Conservation (phyloP, 2,797 vertebrate genomes). For the Ataeniobius toweri region DNA sequence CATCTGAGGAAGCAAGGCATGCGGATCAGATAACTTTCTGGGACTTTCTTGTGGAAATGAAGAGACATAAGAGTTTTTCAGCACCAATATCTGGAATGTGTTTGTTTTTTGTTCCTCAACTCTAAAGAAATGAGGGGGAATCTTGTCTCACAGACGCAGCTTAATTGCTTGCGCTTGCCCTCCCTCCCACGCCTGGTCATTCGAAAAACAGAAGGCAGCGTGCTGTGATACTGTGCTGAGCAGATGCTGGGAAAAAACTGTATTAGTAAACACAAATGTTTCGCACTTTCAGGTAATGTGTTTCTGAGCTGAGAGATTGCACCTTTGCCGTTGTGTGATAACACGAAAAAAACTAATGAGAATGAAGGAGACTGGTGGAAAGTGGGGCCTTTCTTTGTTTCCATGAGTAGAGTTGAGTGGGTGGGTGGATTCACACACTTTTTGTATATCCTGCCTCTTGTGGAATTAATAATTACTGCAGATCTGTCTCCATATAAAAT, state of each 20-base stretch:
- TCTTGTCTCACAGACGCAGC: slow-evolving; percentile 5
- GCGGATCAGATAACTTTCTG: slow-evolving; percentile 44
- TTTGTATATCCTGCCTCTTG: slow-evolving; percentile 41
- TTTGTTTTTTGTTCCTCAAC: neutral
- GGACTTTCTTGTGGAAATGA: slow-evolving; percentile 46
- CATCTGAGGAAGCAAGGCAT: slow-evolving; percentile 35
- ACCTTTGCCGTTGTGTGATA: slow-evolving; percentile 11
- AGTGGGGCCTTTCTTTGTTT: slow-evolving; percentile 36
- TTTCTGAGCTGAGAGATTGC: slow-evolving; percentile 36
- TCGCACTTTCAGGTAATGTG: slow-evolving; percentile 51
- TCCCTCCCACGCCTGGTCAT: slow-evolving; percentile 29
- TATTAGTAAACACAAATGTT: slow-evolving; percentile 33
- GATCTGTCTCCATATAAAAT: neutral
- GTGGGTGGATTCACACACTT: slow-evolving; percentile 30
- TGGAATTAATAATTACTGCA: slow-evolving; percentile 40
- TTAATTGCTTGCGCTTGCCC: slow-evolving; percentile 26
- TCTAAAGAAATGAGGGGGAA: slow-evolving; percentile 13
- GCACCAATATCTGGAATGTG: slow-evolving; percentile 6
- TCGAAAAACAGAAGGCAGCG: slow-evolving; percentile 42
- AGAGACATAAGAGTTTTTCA: slow-evolving; percentile 18
- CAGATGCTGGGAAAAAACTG: slow-evolving; percentile 45
- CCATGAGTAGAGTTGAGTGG: slow-evolving; percentile 31
- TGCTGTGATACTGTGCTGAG: slow-evolving; percentile 24
- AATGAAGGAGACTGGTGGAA: neutral
- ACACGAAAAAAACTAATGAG: neutral